Evolutionary conservation across 2,888 invertebrate genomes (phyloP).

Genomic region (Choreutis nemorana): DNA sequence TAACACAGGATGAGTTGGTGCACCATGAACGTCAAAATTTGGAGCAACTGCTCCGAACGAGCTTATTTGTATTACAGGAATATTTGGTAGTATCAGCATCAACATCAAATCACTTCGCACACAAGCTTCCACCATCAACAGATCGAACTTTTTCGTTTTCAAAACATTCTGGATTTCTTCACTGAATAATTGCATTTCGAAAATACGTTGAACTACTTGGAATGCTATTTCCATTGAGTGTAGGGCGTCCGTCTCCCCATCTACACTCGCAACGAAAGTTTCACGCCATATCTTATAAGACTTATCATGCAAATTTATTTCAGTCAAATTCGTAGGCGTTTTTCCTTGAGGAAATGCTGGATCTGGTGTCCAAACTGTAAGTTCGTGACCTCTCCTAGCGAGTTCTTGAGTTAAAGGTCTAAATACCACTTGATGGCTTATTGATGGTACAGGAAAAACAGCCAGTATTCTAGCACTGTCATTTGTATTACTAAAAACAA

Average conservation of each 20-base stretch:
- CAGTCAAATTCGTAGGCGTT: constrained; percentile 21
- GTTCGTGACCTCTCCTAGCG: constrained; percentile 21
- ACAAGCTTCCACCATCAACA: constrained; percentile 21
- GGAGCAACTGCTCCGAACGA: neutral
- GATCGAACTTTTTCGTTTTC: constrained; percentile 18
- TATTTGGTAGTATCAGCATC: no score
- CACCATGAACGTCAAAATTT: neutral
- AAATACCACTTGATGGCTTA: constrained; percentile 25
- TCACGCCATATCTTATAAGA: constrained; percentile 18
- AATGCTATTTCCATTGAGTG: constrained; percentile 1
- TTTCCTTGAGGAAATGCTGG: constrained; percentile 17
- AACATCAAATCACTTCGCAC: constrained; percentile 13
- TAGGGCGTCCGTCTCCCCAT: constrained; percentile 8
- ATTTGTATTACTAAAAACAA: neutral
- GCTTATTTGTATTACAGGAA: neutral
- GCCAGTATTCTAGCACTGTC: constrained; percentile 13
- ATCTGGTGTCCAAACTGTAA: constrained; percentile 21
- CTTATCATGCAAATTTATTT: constrained; percentile 25
- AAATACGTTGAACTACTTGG: constrained; percentile 5
- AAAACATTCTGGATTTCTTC: constrained; percentile 17
- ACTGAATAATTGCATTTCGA: constrained; percentile 16
- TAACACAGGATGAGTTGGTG: neutral
- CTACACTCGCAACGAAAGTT: constrained; percentile 6
- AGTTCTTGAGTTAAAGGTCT: constrained; percentile 20
- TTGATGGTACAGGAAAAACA: constrained; percentile 20